Evolutionary conservation across 2,888 invertebrate genomes (phyloP), one percentile per base, ranked within the genome.

Genomic region (Zaprionus obscuricornis): DNA sequence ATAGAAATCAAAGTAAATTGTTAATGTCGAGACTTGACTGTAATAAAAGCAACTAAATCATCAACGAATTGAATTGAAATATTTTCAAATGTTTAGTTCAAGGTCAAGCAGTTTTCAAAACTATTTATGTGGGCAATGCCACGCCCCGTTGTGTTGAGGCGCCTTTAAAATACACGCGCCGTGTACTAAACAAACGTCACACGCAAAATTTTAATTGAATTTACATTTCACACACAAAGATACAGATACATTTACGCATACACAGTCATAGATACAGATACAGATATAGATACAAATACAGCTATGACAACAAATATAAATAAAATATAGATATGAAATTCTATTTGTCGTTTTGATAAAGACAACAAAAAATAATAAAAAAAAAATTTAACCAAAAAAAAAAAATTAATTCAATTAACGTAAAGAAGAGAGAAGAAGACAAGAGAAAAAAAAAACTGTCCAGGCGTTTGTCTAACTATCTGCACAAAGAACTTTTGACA

Each of bases 151-250:
- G 8, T 14, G n/a, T n/a, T n/a, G n/a, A n/a, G n/a, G 22, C 57
- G 49, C 47, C 52, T 31, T 26, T 43, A 43, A 43, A n/a, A n/a
- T n/a, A 52, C 56, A 57, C 49, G 62, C 62, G 62, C 46, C 43
- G 14, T 22, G 47, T 43, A 22, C 29, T 26, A n/a, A 20, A 50
- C 29, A 49, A 73, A 72, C 73, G 77, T 84, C 77, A 77, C 74
- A 82, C 66, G 85, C 79, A 51, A 68, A 75, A 75, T 75, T 83
- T 83, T 85, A 79, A 79, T 79, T 79, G 73, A 85, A 85, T 79
- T 79, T 75, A 83, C 73, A 85, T 78, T 71, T 68, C 26, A 51
- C 60, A 43, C 63, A 50, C 24, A 54, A 11, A 50, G 8, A 42
- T 8, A 42, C 22, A 31, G 0, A 54, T n/a, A 39, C 43, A 10